Evolutionary conservation across 1,140 invertebrate species (phyloP), one percentile per base, ranked within the genome.

Genomic region (Chrysomallon squamiferum): DNA sequence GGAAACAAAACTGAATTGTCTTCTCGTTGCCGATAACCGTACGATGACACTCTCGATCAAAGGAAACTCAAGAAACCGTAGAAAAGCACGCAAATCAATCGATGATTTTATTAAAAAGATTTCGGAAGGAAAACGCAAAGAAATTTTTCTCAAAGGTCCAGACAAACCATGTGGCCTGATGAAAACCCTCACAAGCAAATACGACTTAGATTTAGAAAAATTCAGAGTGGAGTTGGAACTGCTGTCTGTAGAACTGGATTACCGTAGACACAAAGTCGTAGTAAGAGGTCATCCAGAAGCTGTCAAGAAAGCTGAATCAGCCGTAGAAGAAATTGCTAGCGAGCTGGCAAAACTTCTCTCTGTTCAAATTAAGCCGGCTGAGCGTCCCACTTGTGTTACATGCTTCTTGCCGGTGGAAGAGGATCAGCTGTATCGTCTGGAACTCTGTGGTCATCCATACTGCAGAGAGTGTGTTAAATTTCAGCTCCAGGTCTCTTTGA

Each of bases 371-470:
- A 38, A 33, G 20, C 41, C 65, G 11, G 59, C 35, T 13, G 59
- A 60, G 7, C 25, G 62, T 22, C 73, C 76, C n/a, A 77, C 78
- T 13, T 83, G 81, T 66, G 69, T 66, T n/a, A 66, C 75, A 9
- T 83, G 81, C 62, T 61, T 78, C 30, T 74, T 66, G 57, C 71
- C 75, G 22, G 63, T 82, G 2, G 76, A 76, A 7, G 60, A 59
- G 25, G 56, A 32, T 5, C 73, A 76, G 5, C 50, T 81, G 25
- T 76, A 74, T 43, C 68, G 76, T 11, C 66, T 82, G 33, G 76
- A 82, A 57, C 57, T 43, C 3, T 83, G 81, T 71, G 81, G 80
- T 0, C 81, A 83, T 68, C 33, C 75, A 6, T 83, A 81, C 41
- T 83, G 81, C 54, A 54, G 59, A 11, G 70, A 68, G 13, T 83